These are phyloP conservation scores for Varanus salvator DNA, from an alignment of 2,113 vertebrate genomes.

Conservation along the genomic window DNA sequence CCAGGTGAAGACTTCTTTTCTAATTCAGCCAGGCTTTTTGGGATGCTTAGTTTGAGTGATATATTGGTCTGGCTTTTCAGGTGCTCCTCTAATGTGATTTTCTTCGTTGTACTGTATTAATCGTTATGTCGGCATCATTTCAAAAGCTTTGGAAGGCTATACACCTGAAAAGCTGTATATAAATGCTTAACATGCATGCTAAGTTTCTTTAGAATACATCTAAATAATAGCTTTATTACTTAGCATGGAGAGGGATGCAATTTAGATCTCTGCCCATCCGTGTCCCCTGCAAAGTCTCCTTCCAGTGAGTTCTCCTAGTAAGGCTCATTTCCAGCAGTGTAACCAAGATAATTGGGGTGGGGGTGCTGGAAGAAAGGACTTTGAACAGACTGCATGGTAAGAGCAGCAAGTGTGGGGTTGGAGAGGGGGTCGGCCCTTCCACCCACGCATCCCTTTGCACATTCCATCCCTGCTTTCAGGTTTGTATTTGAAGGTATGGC, in stretches of 20 bases:
- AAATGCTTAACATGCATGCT: background rate
- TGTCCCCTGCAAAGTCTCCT: background rate
- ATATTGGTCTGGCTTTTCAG: background rate
- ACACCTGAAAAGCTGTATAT: background rate
- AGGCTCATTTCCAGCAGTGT: background rate
- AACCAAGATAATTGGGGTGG: background rate
- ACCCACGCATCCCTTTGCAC: background rate
- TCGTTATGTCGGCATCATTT: background rate
- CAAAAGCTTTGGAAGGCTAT: background rate
- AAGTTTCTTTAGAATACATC: constrained; percentile 5
- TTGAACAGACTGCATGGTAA: background rate
- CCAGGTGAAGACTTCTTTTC: background rate
- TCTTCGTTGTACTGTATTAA: background rate
- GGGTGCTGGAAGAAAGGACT: too few relatives aligned
- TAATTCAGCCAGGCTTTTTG: background rate
- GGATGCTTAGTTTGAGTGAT: background rate
- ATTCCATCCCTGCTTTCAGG: background rate
- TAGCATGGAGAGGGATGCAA: background rate
- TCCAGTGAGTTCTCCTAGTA: background rate
- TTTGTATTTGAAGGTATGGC: background rate
- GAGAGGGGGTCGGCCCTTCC: background rate
- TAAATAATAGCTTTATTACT: background rate
- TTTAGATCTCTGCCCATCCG: background rate
- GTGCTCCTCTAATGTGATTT: background rate
- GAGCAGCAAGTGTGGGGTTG: background rate